Evolutionary conservation across 2,888 invertebrate species (phyloP), one percentile per base, ranked within the genome.

Genomic region (Bombyx huttoni): DNA sequence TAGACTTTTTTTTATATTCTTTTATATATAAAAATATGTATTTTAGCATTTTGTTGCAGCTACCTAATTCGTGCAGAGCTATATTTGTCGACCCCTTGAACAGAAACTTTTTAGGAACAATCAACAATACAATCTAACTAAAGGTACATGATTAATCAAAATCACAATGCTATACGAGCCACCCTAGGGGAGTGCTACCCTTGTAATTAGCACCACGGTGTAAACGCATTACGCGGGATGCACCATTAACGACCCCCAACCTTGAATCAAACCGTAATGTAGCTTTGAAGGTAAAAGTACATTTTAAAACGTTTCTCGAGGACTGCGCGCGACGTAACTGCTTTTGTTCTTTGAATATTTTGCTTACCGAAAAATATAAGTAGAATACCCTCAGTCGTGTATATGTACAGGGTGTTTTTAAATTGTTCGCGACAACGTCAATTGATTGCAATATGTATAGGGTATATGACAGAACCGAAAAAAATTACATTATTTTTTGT

Each of bases 191-290:
- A 33, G 13, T 8, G 8, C 8, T 33, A 40, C 50, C 50, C 33
- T 24, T 50, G 50, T 50, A 50, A 50, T 50, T 50, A 50, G 50
- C 46, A 40, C 40, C 40, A 40, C 40, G 46, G 46, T 40, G 50
- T 50, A 50, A 24, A 50, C 50, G 45, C 45, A 46, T 50, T 50
- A 46, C 40, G 14, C 46, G 45, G 24, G 45, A 50, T 46, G 46
- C 50, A 50, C 46, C 50, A 50, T 50, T 50, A 50, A 33, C 40
- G 46, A 14, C 24, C 49, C 49, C 40, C 12, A 40, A 7, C 40
- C 9, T 40, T 40, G 40, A 40, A 40, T 40, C 40, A 40, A 40
- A 24, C 24, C 24, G 24, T 24, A 24, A 40, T 40, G 40, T 40
- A 40, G 9, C 40, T 40, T 40, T 40, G 40, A 40, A 40, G 40